phyloP scores from a whole-genome alignment of 2,113 vertebrate genomes.

The Trachemys scripta region DNA sequence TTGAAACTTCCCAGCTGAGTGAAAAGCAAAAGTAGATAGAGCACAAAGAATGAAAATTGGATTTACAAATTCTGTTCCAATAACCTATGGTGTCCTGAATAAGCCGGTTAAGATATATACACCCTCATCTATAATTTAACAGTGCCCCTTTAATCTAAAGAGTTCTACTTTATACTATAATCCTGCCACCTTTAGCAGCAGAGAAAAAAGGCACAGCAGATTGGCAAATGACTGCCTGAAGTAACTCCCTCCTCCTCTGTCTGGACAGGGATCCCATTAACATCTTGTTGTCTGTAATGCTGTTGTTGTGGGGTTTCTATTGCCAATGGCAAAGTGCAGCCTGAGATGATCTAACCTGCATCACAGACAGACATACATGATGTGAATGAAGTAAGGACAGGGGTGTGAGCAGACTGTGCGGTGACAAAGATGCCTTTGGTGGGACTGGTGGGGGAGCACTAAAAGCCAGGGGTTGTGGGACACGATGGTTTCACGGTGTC shows the following conservation, averaged over 20 bases:
- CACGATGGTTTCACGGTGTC: background rate
- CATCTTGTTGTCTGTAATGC: fast-evolving
- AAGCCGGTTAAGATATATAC: fast-evolving
- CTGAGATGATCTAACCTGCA: background rate
- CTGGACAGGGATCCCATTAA: fast-evolving
- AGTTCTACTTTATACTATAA: fast-evolving
- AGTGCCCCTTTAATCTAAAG: background rate
- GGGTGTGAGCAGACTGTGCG: background rate
- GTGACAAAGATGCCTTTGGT: background rate
- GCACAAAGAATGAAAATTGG: background rate
- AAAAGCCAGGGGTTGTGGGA: background rate
- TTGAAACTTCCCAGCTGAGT: background rate
- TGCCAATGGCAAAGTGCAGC: background rate
- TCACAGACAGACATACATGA: background rate
- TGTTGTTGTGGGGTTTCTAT: background rate
- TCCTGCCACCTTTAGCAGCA: fast-evolving
- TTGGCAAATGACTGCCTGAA: background rate
- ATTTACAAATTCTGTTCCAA: fast-evolving
- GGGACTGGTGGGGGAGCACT: background rate
- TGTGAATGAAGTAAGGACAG: fast-evolving
- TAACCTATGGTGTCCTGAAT: fast-evolving
- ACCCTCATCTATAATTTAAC: background rate
- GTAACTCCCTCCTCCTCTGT: background rate
- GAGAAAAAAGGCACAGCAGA: background rate
- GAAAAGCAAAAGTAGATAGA: background rate